phyloP scores from a whole-genome alignment of 23 tunicate species.

The Trididemnum nubilum region DNA sequence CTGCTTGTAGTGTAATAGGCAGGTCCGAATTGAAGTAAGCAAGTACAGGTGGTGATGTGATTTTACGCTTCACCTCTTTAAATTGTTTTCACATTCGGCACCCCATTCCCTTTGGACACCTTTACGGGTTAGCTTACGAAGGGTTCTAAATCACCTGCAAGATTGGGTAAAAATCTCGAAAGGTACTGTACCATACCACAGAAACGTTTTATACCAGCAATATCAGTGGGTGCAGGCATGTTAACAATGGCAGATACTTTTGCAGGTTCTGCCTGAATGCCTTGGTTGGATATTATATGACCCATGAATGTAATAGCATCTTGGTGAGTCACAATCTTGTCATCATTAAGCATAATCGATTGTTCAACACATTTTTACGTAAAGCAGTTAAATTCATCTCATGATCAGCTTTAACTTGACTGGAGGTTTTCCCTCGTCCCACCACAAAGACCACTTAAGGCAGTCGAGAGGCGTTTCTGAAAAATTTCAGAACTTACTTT shows the following conservation, averaged over 20 bases:
- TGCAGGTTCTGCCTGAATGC: constrained; percentile 24
- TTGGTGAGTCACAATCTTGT: background rate
- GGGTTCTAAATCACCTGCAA: constrained; percentile 19
- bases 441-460: constrained; percentile 1
- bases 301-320: constrained; percentile 34
- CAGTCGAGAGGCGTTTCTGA: background rate
- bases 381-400: background rate
- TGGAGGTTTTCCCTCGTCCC: constrained; percentile 14
- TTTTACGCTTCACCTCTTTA: background rate
- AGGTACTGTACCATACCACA: constrained; percentile 31
- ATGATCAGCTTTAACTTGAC: constrained; percentile 24
- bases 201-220: constrained; percentile 25
- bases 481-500: constrained; percentile 29
- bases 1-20: background rate
- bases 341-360: constrained; percentile 35
- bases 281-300: constrained; percentile 10
- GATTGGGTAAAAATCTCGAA: constrained; percentile 24
- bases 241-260: constrained; percentile 19
- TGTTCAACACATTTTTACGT: constrained; percentile 8
- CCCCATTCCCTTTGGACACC: constrained; percentile 17
- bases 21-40: background rate
- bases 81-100: constrained; percentile 14
- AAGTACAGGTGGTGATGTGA: background rate
- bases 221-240: constrained; percentile 36
- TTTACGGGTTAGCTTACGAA: constrained; percentile 13